Conservation (phyloP, 2,888 invertebrate species). For the Amphipyra berbera region DNA sequence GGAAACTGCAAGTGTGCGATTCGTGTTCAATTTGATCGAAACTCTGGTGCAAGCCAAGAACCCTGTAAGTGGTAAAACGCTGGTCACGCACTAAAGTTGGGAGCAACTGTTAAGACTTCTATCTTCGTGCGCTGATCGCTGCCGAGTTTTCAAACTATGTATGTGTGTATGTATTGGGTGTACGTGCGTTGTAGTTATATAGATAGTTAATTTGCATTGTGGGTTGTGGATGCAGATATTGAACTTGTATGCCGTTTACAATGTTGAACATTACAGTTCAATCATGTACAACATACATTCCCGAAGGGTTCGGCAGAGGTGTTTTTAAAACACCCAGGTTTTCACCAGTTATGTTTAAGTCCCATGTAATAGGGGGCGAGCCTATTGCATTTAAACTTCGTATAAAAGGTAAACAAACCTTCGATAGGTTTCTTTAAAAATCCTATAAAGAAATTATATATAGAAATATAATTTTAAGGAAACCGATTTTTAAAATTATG, state of each 20-base stretch:
- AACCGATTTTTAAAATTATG: no score
- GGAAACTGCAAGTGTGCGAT: conserved; percentile 54
- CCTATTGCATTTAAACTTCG: no score
- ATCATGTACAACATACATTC: no score
- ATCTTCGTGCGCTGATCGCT: conserved; percentile 52
- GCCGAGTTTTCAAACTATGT: conserved; percentile 33
- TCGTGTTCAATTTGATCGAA: conserved; percentile 52
- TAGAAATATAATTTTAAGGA: no score
- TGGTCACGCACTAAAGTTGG: conserved; percentile 63
- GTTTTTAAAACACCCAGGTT: no score
- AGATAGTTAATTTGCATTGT: conserved; percentile 13
- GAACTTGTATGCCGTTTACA: conserved; percentile 3
- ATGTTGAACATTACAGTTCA: no score
- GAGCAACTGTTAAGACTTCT: conserved; percentile 54
- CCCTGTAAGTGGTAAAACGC: conserved; percentile 47
- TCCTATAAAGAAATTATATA: no score
- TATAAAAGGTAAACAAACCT: no score
- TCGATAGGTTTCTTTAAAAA: no score
- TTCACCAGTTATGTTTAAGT: no score
- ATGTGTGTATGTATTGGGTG: conserved; percentile 1
- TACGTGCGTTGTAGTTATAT: conserved; percentile 30
- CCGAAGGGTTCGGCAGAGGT: no score
- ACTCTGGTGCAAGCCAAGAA: conserved; percentile 51
- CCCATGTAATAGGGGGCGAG: no score
- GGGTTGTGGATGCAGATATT: conserved; percentile 9